Evolutionary conservation across 2,888 invertebrate genomes (phyloP).

Genomic region (Opisthograptis luteolata): DNA sequence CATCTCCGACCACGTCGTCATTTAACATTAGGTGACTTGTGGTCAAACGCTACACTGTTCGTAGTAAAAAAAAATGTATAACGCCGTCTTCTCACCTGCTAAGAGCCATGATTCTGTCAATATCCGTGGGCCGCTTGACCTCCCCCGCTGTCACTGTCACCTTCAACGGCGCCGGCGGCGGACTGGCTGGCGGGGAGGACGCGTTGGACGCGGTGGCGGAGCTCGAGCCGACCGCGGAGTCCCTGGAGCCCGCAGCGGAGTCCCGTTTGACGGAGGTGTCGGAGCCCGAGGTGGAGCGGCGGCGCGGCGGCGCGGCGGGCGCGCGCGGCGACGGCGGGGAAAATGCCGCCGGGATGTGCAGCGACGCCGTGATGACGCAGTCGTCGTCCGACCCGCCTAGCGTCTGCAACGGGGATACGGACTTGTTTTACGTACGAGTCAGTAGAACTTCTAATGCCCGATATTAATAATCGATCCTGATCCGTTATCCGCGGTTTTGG

Average conservation of each 20-base stretch:
- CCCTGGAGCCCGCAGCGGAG: constrained; percentile 54
- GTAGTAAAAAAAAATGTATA: too few relatives aligned
- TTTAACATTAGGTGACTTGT: too few relatives aligned
- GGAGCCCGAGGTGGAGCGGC: constrained; percentile 71
- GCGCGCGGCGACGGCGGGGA: constrained; percentile 59
- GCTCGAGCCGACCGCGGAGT: constrained; percentile 87
- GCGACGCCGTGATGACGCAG: constrained; percentile 90
- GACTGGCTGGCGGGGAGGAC: constrained; percentile 67
- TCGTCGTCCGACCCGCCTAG: constrained; percentile 86
- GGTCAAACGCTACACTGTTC: too few relatives aligned
- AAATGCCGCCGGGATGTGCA: constrained; percentile 88
- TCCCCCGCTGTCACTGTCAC: constrained; percentile 87
- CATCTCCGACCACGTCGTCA: too few relatives aligned
- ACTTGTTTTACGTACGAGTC: too few relatives aligned
- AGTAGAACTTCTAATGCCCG: too few relatives aligned
- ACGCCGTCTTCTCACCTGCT: constrained; percentile 57
- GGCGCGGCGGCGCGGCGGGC: constrained; percentile 59
- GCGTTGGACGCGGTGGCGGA: constrained; percentile 61
- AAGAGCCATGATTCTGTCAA: constrained; percentile 65
- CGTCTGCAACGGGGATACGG: constrained; percentile 70
- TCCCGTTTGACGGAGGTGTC: constrained; percentile 56
- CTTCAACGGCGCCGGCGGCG: constrained; percentile 56
- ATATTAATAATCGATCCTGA: too few relatives aligned
- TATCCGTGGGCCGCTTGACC: constrained; percentile 71
- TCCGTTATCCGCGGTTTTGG: too few relatives aligned